phyloP scores from a whole-genome alignment of 2,113 vertebrate genomes.

The Istiophorus platypterus region DNA sequence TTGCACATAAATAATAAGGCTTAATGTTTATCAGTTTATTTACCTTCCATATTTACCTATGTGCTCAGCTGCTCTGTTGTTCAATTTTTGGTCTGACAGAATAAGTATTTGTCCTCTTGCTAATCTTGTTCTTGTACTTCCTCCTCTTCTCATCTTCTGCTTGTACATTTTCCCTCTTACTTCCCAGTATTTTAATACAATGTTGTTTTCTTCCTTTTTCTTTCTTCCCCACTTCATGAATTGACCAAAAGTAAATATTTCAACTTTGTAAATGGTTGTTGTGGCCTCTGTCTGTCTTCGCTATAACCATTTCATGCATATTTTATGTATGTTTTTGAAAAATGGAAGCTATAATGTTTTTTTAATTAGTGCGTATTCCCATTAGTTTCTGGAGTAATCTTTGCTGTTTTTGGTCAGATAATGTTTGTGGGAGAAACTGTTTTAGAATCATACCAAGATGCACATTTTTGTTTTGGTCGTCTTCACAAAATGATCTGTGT shows the following conservation, averaged over 20 bases:
- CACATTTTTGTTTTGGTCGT: neutral
- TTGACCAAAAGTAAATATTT: neutral
- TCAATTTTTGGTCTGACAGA: neutral
- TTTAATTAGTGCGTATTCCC: neutral
- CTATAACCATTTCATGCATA: neutral
- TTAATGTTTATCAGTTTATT: neutral
- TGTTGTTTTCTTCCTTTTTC: constrained; percentile 37
- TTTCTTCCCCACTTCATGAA: neutral
- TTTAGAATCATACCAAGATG: neutral
- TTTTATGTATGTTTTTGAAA: constrained; percentile 8
- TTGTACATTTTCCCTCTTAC: constrained; percentile 20
- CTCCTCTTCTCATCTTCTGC: constrained; percentile 10
- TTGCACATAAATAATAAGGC: neutral
- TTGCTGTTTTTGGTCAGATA: neutral
- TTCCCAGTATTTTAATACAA: neutral
- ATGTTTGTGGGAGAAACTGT: neutral
- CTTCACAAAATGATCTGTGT: neutral
- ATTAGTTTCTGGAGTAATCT: neutral
- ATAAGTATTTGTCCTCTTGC: constrained; percentile 7
- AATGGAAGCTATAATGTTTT: neutral
- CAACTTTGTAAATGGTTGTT: neutral
- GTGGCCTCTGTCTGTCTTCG: neutral
- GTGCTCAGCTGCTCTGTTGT: neutral
- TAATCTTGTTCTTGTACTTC: constrained; percentile 18
- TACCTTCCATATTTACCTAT: neutral